A percentile compares a stretch with the other conserved stretches of the same genome.
These are phyloP conservation scores for Stichopus chloronotus DNA, from an alignment of 35 echinoderm and acorn worm genomes.

Conservation along the genomic window DNA sequence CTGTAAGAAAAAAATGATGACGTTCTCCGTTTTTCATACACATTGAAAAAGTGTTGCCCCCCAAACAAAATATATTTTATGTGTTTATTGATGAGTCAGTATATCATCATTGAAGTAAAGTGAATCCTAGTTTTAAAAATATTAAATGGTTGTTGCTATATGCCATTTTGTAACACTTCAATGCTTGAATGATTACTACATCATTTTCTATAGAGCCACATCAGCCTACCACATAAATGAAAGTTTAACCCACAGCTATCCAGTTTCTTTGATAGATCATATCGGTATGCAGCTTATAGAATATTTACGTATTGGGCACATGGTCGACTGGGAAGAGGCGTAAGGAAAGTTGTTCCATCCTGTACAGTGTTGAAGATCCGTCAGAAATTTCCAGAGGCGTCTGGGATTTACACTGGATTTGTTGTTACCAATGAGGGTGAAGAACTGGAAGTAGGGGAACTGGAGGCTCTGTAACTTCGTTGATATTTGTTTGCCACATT, in stretches of 20 bases:
- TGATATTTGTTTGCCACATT: not conserved
- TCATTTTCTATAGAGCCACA: not conserved
- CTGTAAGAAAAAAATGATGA: too few relatives aligned
- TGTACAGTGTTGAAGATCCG: conserved; percentile 10
- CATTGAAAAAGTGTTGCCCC: too few relatives aligned
- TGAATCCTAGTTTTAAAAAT: not conserved
- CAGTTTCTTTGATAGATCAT: not conserved
- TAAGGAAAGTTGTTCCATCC: not conserved
- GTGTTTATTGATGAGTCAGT: not conserved
- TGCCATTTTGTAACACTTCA: not conserved
- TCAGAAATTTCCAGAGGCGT: not conserved
- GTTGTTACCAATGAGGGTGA: not conserved
- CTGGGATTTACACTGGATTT: conserved; percentile 22
- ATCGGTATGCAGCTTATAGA: not conserved
- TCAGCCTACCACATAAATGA: not conserved
- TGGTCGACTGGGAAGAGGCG: not conserved
- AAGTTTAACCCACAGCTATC: not conserved
- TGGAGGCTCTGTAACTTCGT: not conserved
- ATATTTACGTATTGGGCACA: conserved; percentile 4
- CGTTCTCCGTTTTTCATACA: too few relatives aligned
- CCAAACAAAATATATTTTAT: too few relatives aligned
- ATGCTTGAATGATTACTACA: not conserved
- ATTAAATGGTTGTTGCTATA: not conserved
- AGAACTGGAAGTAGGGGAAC: not conserved
- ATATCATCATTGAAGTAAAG: not conserved